A percentile compares a stretch with the other conserved stretches of the same genome.
phyloP scores from a whole-genome alignment of 2,113 vertebrate genomes.

The Coreoperca whiteheadi region DNA sequence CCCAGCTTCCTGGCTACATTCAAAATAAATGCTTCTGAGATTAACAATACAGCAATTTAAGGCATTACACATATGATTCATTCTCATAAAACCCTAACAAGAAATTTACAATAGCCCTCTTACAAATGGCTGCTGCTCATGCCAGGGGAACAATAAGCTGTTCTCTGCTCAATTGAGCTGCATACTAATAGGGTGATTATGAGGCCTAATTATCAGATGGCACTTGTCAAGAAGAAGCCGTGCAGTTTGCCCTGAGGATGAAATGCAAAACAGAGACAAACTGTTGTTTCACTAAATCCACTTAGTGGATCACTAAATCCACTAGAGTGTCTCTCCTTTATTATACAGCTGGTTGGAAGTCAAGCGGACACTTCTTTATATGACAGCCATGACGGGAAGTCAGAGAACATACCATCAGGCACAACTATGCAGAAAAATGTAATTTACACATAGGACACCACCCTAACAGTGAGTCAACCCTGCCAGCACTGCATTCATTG shows the following conservation, averaged over 20 bases:
- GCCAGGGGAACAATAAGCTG: slow-evolving; percentile 66
- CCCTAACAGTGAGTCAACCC: slow-evolving; percentile 9
- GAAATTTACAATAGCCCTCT: slow-evolving; percentile 67
- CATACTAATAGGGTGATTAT: slow-evolving; percentile 81
- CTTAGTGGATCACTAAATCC: slow-evolving; percentile 27
- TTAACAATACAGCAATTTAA: slow-evolving; percentile 46
- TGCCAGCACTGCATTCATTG: slow-evolving; percentile 27
- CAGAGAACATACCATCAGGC: slow-evolving; percentile 2
- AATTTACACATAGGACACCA: not conserved
- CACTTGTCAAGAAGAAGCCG: slow-evolving; percentile 73
- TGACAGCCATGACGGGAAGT: slow-evolving; percentile 4
- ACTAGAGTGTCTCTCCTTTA: slow-evolving; percentile 8
- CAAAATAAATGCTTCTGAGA: slow-evolving; percentile 42
- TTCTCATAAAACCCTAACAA: slow-evolving; percentile 61
- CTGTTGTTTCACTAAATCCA: slow-evolving; percentile 58
- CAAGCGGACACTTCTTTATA: slow-evolving; percentile 8
- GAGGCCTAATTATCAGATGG: slow-evolving; percentile 81
- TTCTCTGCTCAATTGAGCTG: slow-evolving; percentile 74
- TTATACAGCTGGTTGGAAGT: slow-evolving; percentile 21
- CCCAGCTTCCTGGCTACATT: slow-evolving; percentile 1
- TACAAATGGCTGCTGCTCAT: slow-evolving; percentile 53
- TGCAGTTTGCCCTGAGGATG: slow-evolving; percentile 68
- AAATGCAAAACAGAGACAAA: slow-evolving; percentile 75
- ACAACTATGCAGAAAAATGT: slow-evolving; percentile 1
- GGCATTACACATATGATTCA: slow-evolving; percentile 40